phyloP scores from a whole-genome alignment of 2,113 vertebrate genomes.

The human region GRCh38 chrX:34762001-34762500 shows the following conservation, averaged over 20 bases:
- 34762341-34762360: neutral
- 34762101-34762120: neutral
- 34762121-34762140: neutral
- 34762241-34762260: neutral
- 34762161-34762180: neutral
- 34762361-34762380: neutral
- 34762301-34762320: neutral
- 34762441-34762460: neutral
- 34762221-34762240: neutral
- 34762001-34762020: neutral
- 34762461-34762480: neutral
- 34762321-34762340: neutral
- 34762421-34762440: neutral
- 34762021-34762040: neutral
- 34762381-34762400: neutral
- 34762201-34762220: neutral
- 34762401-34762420: neutral
- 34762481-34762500: neutral
- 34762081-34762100: neutral
- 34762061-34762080: neutral
- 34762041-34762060: neutral
- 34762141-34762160: neutral
- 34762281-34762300: neutral
- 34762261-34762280: neutral
- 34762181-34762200: neutral